Conservation (phyloP, 1,140 invertebrate genomes). For the Cherax destructor region DNA sequence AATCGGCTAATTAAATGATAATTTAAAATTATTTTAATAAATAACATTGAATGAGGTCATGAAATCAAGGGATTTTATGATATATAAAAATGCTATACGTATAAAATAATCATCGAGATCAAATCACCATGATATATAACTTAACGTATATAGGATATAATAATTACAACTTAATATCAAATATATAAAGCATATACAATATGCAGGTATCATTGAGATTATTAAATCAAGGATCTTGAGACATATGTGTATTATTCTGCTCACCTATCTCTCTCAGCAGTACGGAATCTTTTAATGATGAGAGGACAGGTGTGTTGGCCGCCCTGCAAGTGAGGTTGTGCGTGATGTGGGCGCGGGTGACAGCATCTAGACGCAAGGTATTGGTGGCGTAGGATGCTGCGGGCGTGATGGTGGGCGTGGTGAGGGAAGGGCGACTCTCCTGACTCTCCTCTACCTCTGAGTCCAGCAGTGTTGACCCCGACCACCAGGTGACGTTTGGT, state of each 20-base stretch:
- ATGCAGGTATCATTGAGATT: no score
- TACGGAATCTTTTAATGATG: conserved; percentile 16
- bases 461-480: conserved; percentile 39
- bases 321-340: conserved; percentile 57
- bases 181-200: no score
- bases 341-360: conserved; percentile 28
- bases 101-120: no score
- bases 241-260: not conserved
- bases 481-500: conserved; percentile 66
- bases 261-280: conserved; percentile 35
- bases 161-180: no score
- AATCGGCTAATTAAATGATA: no score
- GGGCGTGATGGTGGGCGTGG: not conserved
- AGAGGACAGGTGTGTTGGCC: conserved; percentile 47
- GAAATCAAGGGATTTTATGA: no score
- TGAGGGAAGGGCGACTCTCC: not conserved
- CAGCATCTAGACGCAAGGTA: conserved; percentile 24
- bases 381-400: conserved; percentile 50
- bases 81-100: no score
- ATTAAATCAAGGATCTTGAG: not conserved
- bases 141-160: no score
- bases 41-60: no score
- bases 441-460: conserved; percentile 28
- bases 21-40: no score
- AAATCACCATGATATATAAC: no score